A percentile compares a stretch with the other conserved stretches of the same genome.
phyloP scores from a whole-genome alignment of 2,797 vertebrate genomes.

The Hypotaenidia okinawae region DNA sequence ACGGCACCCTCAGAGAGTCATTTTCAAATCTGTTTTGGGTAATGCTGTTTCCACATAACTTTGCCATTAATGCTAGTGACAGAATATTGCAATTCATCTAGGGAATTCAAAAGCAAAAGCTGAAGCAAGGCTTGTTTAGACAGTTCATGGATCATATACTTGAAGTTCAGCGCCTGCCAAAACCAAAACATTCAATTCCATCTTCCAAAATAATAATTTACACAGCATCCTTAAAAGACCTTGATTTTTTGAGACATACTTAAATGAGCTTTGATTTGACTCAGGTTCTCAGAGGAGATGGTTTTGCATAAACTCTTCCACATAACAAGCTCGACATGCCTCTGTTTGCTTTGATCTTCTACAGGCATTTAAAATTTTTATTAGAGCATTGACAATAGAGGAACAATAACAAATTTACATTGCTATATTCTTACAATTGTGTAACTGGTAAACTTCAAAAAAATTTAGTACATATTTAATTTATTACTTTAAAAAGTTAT shows the following conservation, averaged over 20 bases:
- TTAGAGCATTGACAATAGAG: neutral
- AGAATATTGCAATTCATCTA: constrained; percentile 5
- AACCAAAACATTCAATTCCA: neutral
- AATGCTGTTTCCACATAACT: neutral
- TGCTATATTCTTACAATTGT: neutral
- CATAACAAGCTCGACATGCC: constrained; percentile 22
- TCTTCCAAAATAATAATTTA: neutral
- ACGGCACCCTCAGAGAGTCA: neutral
- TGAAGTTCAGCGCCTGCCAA: neutral
- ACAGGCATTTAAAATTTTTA: constrained; percentile 32
- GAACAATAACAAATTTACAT: neutral
- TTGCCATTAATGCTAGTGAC: neutral
- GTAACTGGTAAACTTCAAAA: neutral
- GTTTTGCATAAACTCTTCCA: constrained; percentile 29
- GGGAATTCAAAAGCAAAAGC: constrained; percentile 12
- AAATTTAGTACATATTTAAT: neutral
- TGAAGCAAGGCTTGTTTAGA: neutral
- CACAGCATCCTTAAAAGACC: neutral
- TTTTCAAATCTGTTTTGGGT: constrained; percentile 14
- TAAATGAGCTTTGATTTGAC: neutral
- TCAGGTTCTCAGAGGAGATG: neutral
- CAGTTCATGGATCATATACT: neutral
- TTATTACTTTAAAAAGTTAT: neutral
- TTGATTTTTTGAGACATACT: neutral
- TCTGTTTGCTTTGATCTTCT: constrained; percentile 29